Conservation (phyloP, 2,113 vertebrate genomes). For the Tragelaphus imberbis region DNA sequence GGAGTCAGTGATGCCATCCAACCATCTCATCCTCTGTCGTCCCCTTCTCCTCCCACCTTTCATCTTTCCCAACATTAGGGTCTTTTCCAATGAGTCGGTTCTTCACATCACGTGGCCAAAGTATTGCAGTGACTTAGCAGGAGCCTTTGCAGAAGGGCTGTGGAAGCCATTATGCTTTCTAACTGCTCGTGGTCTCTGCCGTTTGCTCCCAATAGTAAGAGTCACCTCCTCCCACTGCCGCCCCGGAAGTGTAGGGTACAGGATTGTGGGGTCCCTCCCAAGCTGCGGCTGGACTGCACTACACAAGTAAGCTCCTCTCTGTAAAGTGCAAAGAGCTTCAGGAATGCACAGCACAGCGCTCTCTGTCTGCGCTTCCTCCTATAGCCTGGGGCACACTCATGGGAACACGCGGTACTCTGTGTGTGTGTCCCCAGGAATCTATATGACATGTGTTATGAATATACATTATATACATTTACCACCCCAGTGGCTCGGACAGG, state of each 20-base stretch:
- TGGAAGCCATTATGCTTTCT: neutral
- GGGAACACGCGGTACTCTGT: neutral
- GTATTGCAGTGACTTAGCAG: no score
- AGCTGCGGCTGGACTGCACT: rapidly evolving
- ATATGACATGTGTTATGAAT: neutral
- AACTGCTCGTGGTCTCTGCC: rapidly evolving
- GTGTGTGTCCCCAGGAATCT: neutral
- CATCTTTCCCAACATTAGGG: neutral
- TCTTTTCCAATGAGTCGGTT: neutral
- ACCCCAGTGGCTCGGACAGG: neutral
- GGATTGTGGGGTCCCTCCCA: no score
- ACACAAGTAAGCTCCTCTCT: no score
- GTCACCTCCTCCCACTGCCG: neutral
- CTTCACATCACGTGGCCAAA: neutral
- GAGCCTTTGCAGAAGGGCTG: neutral
- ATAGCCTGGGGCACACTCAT: neutral
- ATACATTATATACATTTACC: neutral
- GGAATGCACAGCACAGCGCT: rapidly evolving
- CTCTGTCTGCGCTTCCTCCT: neutral
- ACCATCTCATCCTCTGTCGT: neutral
- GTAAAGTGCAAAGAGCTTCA: neutral
- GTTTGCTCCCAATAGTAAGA: rapidly evolving
- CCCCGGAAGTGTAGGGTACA: neutral
- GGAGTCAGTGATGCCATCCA: rapidly evolving
- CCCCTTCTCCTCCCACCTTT: neutral